These are phyloP conservation scores for Leptinotarsa tumamoca DNA, from an alignment of 2,888 invertebrate genomes.

Conservation along the genomic window DNA sequence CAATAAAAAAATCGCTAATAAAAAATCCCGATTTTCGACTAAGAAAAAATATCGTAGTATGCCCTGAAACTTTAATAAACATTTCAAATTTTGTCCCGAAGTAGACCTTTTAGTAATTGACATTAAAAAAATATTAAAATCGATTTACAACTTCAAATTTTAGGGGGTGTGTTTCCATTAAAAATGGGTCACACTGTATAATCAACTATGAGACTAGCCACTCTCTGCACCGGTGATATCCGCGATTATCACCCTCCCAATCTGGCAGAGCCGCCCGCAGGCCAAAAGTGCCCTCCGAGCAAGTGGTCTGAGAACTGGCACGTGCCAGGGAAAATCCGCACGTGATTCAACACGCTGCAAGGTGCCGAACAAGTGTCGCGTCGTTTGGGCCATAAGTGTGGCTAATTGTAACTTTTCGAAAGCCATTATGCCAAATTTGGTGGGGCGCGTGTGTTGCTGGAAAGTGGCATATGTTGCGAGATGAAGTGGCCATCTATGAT, in stretches of 20 bases:
- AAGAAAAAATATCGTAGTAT: too few species aligned
- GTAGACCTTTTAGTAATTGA: too few species aligned
- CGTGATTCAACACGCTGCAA: conserved; percentile 60
- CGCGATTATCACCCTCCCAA: conserved; percentile 30
- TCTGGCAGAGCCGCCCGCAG: conserved; percentile 20
- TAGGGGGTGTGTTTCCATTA: too few species aligned
- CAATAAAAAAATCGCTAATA: too few species aligned
- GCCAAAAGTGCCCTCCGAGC: conserved; percentile 42
- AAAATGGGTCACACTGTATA: too few species aligned
- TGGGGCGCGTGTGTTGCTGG: neutral
- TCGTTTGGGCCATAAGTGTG: conserved; percentile 44
- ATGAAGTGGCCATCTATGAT: neutral
- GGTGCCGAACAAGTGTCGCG: conserved; percentile 53
- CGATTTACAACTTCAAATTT: too few species aligned
- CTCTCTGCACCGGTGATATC: conserved; percentile 27
- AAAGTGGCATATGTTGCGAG: conserved; percentile 12
- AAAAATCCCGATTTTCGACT: too few species aligned
- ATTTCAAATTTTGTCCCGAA: too few species aligned
- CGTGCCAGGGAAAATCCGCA: conserved; percentile 65
- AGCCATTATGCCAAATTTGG: conserved; percentile 32
- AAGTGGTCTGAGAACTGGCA: conserved; percentile 64
- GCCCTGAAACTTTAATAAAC: too few species aligned
- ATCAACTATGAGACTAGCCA: neutral
- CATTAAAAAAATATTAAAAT: too few species aligned
- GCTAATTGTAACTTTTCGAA: conserved; percentile 44